Evolutionary conservation across 1,140 invertebrate species (phyloP).

Genomic region (Hypsibius dujardini): DNA sequence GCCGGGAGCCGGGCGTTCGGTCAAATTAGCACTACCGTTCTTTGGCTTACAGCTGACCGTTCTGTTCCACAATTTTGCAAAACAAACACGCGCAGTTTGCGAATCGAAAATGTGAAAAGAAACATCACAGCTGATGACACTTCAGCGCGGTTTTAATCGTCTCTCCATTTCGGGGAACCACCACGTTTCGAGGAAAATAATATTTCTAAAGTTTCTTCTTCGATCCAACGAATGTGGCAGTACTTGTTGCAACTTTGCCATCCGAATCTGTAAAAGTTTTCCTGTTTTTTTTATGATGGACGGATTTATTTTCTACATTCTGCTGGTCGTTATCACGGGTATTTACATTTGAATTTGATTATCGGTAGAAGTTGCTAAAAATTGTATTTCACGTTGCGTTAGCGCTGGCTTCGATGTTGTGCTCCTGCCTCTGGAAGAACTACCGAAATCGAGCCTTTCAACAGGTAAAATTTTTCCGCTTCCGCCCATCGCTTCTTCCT

Average conservation of each 20-base stretch:
- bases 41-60: too few relatives aligned
- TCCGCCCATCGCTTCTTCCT: too few relatives aligned
- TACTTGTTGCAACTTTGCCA: neutral
- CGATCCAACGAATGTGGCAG: neutral
- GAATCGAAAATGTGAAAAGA: neutral
- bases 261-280: constrained; percentile 1
- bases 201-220: too few relatives aligned
- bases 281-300: neutral
- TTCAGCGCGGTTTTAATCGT: neutral
- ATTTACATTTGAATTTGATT: constrained; percentile 17
- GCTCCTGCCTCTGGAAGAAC: too few relatives aligned
- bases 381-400: too few relatives aligned
- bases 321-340: constrained; percentile 8
- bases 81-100: too few relatives aligned
- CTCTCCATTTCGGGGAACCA: neutral
- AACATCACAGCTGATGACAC: neutral
- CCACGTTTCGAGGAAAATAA: too few relatives aligned
- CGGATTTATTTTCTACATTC: constrained; percentile 8
- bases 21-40: too few relatives aligned
- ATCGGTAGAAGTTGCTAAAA: neutral
- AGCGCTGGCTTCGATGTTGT: too few relatives aligned
- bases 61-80: too few relatives aligned
- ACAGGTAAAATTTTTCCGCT: too few relatives aligned
- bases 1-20: neutral
- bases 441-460: too few relatives aligned